phyloP scores from a whole-genome alignment of 2,113 vertebrate genomes.

The Hyperopisus bebe region DNA sequence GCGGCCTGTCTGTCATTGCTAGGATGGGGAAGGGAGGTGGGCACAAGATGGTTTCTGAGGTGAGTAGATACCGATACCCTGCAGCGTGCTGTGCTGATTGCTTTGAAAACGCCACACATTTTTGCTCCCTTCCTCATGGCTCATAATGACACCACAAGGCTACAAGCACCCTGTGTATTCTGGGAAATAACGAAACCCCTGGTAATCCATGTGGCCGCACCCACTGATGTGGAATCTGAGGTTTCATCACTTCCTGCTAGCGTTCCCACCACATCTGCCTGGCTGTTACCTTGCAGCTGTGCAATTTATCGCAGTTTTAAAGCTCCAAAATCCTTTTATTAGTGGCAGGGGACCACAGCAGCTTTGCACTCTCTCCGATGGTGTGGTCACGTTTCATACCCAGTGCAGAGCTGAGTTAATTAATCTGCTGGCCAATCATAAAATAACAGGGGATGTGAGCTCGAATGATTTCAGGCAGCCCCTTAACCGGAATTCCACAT shows the following conservation, averaged over 20 bases:
- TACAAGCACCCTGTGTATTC: not conserved
- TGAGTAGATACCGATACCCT: not conserved
- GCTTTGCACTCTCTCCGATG: not conserved
- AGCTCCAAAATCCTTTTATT: not conserved
- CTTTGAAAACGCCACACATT: not conserved
- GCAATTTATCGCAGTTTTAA: not conserved
- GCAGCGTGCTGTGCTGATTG: not conserved
- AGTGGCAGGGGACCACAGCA: not conserved
- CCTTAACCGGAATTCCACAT: not conserved
- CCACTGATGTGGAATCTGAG: slow-evolving; percentile 1
- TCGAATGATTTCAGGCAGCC: not conserved
- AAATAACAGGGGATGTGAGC: not conserved
- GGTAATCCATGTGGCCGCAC: not conserved
- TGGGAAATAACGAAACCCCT: not conserved
- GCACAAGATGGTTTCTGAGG: not conserved
- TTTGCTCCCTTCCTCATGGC: not conserved
- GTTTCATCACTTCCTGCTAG: not conserved
- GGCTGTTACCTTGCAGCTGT: not conserved
- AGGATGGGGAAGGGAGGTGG: not conserved
- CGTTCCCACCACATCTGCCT: not conserved
- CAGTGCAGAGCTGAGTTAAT: not conserved
- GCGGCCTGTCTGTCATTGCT: slow-evolving; percentile 89
- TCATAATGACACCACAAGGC: not conserved
- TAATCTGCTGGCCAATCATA: not conserved
- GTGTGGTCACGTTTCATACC: not conserved